Percentiles rank a stretch among this genome's conserved stretches.
phyloP scores from a whole-genome alignment of 2,797 vertebrate genomes.

The Glossophaga mutica region DNA sequence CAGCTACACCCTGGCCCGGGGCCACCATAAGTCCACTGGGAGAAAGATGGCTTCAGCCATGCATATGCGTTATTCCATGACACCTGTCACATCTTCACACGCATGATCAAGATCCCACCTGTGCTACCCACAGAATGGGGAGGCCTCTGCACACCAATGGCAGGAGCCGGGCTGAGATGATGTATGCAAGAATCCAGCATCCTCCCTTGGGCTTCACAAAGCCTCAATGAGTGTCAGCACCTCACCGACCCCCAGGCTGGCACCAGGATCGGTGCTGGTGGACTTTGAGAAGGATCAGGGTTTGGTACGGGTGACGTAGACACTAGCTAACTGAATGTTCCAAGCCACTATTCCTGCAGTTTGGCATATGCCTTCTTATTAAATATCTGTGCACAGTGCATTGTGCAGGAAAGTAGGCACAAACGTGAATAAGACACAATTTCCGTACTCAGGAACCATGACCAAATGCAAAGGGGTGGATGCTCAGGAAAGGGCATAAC shows the following conservation, averaged over 20 bases:
- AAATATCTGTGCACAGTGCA: background rate
- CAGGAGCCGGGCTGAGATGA: rapidly evolving
- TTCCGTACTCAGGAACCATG: rapidly evolving
- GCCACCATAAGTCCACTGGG: rapidly evolving
- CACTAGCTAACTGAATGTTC: too few species aligned
- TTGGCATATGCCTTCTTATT: background rate
- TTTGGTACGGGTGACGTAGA: background rate
- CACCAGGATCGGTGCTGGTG: rapidly evolving
- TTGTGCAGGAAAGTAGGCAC: rapidly evolving
- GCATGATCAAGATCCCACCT: rapidly evolving
- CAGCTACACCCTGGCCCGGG: rapidly evolving
- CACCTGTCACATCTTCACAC: rapidly evolving
- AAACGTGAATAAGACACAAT: rapidly evolving
- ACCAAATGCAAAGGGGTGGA: background rate
- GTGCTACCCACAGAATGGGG: rapidly evolving
- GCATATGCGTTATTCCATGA: rapidly evolving
- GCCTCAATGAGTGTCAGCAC: rapidly evolving
- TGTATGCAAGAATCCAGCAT: rapidly evolving
- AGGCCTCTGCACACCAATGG: rapidly evolving
- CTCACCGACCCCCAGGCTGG: rapidly evolving
- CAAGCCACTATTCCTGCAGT: rapidly evolving
- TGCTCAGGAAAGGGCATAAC: rapidly evolving
- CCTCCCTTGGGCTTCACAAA: rapidly evolving
- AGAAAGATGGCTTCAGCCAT: rapidly evolving
- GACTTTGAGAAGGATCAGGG: background rate